Evolutionary conservation across 30 jellyfish, hydroid and myxozoan species (phyloP).

Genomic region (Cassiopea xamachana): DNA sequence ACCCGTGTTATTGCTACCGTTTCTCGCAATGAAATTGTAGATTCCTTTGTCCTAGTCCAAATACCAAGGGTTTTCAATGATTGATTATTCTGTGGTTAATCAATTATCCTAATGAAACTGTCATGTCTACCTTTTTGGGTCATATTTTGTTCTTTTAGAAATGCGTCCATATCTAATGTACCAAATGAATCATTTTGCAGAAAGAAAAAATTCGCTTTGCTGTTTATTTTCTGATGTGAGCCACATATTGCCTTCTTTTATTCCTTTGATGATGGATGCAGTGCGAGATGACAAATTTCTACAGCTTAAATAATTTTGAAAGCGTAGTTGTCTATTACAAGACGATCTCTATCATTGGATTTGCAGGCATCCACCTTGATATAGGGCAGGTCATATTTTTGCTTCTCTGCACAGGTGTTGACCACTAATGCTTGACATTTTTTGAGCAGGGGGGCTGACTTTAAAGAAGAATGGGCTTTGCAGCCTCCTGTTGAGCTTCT

Average conservation of each 20-base stretch:
- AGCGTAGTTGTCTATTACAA: not conserved
- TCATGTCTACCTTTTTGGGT: constrained; percentile 4
- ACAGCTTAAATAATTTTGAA: not conserved
- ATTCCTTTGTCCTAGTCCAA: not conserved
- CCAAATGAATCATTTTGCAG: not conserved
- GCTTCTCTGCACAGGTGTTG: constrained; percentile 65
- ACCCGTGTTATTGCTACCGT: not conserved
- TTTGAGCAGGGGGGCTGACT: constrained; percentile 42
- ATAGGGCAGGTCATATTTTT: constrained; percentile 59
- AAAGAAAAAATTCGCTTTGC: not conserved
- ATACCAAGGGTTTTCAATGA: not conserved
- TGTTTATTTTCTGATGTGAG: not conserved
- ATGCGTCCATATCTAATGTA: not conserved
- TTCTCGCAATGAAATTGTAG: constrained; percentile 5
- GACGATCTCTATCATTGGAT: constrained; percentile 19
- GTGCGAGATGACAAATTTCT: not conserved
- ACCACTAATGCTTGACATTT: constrained; percentile 30
- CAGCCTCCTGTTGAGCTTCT: constrained; percentile 52
- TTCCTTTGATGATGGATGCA: not conserved
- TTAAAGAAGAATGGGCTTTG: constrained; percentile 9
- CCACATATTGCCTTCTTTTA: not conserved
- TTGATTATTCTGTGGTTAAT: not conserved
- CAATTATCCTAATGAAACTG: not conserved
- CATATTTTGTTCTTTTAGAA: constrained; percentile 19
- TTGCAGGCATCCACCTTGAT: constrained; percentile 41